These are phyloP conservation scores for Metopolophium dirhodum DNA, from an alignment of 1,140 invertebrate genomes.

Conservation along the genomic window DNA sequence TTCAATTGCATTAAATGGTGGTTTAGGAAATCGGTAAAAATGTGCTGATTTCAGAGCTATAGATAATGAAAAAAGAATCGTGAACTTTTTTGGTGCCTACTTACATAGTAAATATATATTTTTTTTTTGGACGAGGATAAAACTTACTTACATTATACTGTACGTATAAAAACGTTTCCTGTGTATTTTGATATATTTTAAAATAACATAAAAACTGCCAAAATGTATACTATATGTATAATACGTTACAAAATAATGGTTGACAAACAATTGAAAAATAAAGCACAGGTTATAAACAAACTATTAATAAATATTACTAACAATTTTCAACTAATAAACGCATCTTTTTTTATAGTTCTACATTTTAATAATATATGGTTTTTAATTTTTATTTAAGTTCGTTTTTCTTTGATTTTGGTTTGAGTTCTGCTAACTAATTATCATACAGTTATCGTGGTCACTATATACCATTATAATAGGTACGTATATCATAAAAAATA, in stretches of 20 bases:
- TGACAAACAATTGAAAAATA: not conserved
- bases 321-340: not conserved
- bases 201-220: too few relatives aligned
- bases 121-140: too few relatives aligned
- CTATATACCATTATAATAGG: not conserved
- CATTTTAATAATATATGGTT: not conserved
- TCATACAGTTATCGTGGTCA: not conserved
- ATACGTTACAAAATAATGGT: not conserved
- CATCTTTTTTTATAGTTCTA: not conserved
- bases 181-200: too few relatives aligned
- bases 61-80: not conserved
- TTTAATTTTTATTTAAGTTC: not conserved
- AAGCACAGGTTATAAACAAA: not conserved
- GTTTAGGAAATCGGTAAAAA: not conserved
- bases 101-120: too few relatives aligned
- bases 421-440: not conserved
- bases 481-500: not conserved
- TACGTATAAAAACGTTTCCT: too few relatives aligned
- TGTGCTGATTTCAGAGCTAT: not conserved
- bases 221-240: too few relatives aligned
- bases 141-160: too few relatives aligned
- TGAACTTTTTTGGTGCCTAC: not conserved
- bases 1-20: not conserved
- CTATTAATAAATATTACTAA: not conserved
- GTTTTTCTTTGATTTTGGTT: too few relatives aligned